phyloP scores from a whole-genome alignment of 2,113 vertebrate species.

The Ranitomeya variabilis region DNA sequence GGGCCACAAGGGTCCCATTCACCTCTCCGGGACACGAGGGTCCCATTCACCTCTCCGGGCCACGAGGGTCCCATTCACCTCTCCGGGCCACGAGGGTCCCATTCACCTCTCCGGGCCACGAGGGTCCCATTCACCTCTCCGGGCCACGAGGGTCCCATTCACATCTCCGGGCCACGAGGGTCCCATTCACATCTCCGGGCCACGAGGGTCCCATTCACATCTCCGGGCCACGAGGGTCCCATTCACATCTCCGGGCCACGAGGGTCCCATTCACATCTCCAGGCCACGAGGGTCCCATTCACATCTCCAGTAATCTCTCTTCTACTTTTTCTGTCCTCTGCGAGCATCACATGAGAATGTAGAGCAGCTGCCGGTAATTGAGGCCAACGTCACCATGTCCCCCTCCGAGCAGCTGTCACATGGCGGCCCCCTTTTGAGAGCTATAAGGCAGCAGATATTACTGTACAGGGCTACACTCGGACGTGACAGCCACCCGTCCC shows the following conservation, averaged over 20 bases:
- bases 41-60: constrained; percentile 15
- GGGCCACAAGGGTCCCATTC: too few relatives aligned
- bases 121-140: too few relatives aligned
- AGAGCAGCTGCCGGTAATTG: background rate
- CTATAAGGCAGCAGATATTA: background rate
- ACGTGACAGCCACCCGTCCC: background rate
- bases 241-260: too few relatives aligned
- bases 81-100: too few relatives aligned
- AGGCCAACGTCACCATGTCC: background rate
- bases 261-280: too few relatives aligned
- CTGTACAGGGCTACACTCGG: background rate
- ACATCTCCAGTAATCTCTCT: background rate
- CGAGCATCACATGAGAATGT: background rate
- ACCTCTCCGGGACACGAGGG: too few relatives aligned
- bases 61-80: too few relatives aligned
- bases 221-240: too few relatives aligned
- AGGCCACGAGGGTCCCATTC: background rate
- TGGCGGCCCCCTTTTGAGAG: background rate
- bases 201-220: too few relatives aligned
- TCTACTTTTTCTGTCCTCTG: constrained; percentile 3
- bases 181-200: too few relatives aligned
- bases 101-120: too few relatives aligned
- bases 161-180: background rate
- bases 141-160: background rate
- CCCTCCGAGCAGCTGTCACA: background rate